Percentiles rank a stretch among this genome's conserved stretches.
These are phyloP conservation scores for Heteractis magnifica DNA, from an alignment of 92 coral and sea anemone genomes.

Conservation along the genomic window DNA sequence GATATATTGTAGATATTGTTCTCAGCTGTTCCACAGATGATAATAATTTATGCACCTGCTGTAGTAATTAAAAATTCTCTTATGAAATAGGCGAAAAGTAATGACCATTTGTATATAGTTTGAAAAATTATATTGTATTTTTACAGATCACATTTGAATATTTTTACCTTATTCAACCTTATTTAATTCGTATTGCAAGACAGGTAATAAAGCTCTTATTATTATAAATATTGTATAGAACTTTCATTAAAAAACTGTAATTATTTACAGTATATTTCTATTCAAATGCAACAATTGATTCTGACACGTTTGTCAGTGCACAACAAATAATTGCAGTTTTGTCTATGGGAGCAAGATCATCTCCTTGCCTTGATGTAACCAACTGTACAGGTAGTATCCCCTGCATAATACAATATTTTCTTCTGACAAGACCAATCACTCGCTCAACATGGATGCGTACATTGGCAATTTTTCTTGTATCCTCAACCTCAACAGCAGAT, in stretches of 20 bases:
- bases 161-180: too few relatives aligned
- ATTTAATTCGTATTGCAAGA: too few relatives aligned
- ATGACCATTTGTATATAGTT: too few relatives aligned
- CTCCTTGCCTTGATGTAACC: slow-evolving; percentile 16
- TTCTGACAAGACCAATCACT: slow-evolving; percentile 35
- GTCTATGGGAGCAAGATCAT: slow-evolving; percentile 38
- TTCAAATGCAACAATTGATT: slow-evolving; percentile 48
- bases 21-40: too few relatives aligned
- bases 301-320: slow-evolving; percentile 53
- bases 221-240: too few relatives aligned
- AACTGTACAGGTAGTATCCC: slow-evolving; percentile 31
- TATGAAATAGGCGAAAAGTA: too few relatives aligned
- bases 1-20: too few relatives aligned
- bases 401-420: slow-evolving; percentile 32
- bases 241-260: not conserved
- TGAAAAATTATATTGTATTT: too few relatives aligned
- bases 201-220: too few relatives aligned
- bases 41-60: too few relatives aligned
- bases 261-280: not conserved
- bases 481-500: slow-evolving; percentile 36
- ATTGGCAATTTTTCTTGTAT: slow-evolving; percentile 44
- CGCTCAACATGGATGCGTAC: slow-evolving; percentile 39
- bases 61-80: too few relatives aligned
- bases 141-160: too few relatives aligned
- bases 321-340: slow-evolving; percentile 44